These are phyloP conservation scores for Hydractinia symbiolongicarpus DNA, from an alignment of 30 jellyfish, hydroid and myxozoan genomes.

Conservation along the genomic window DNA sequence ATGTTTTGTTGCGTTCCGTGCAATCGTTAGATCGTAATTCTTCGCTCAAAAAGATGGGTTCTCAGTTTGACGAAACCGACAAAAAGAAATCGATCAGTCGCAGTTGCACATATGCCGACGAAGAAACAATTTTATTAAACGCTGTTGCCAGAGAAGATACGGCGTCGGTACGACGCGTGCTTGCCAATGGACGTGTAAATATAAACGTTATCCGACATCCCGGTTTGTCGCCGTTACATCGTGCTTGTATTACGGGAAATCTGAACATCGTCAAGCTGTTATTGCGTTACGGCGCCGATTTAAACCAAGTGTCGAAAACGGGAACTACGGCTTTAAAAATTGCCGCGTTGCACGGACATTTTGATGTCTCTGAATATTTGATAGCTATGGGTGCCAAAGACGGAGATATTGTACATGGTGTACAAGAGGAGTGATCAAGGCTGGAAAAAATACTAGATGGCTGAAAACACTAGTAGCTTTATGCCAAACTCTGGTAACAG, in stretches of 20 bases:
- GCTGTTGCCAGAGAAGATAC: conserved; percentile 18
- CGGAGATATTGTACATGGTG: conserved; percentile 8
- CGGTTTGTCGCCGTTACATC: not conserved
- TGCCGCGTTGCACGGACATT: conserved; percentile 1
- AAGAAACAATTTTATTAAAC: conserved; percentile 5
- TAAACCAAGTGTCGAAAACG: not conserved
- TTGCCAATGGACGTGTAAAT: not conserved
- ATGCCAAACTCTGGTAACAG: too few species aligned
- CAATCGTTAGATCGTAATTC: too few species aligned
- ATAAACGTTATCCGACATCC: conserved; percentile 1
- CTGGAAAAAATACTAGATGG: too few species aligned
- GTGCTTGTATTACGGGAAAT: not conserved
- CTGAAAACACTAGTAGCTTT: too few species aligned
- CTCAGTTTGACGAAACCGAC: not conserved
- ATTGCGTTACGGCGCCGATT: conserved; percentile 2
- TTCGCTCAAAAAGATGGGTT: too few species aligned
- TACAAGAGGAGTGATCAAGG: not conserved
- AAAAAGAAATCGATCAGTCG: not conserved
- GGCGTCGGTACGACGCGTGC: not conserved
- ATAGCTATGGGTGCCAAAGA: conserved; percentile 6
- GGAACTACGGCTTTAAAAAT: not conserved
- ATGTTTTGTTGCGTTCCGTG: too few species aligned
- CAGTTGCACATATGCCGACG: conserved; percentile 20
- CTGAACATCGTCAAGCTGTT: not conserved
- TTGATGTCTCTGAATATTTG: conserved; percentile 2